Conservation (phyloP, 2,797 vertebrate species). For the Gallirallus australis region DNA sequence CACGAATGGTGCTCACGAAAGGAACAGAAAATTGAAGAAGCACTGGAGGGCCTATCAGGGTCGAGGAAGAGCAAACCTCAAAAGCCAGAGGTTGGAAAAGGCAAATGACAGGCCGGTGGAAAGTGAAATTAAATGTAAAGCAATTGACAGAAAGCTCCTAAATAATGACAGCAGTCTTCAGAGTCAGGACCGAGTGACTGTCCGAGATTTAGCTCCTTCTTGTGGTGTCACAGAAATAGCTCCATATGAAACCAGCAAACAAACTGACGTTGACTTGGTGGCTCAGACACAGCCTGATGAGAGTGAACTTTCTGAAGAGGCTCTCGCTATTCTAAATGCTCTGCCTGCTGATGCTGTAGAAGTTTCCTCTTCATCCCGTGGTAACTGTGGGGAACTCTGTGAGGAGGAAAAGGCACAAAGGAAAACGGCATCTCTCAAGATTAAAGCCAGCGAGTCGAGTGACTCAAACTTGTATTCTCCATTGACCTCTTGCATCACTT, state of each 20-base stretch:
- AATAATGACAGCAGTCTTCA: slow-evolving; percentile 15
- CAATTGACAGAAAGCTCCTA: not conserved
- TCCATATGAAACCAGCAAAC: slow-evolving; percentile 20
- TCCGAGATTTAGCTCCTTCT: slow-evolving; percentile 14
- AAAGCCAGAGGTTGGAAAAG: slow-evolving; percentile 48
- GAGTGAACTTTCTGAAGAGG: slow-evolving; percentile 51
- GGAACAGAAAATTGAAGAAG: slow-evolving; percentile 95
- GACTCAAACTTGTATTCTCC: slow-evolving; percentile 85
- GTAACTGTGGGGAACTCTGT: slow-evolving; percentile 70
- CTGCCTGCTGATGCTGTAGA: slow-evolving; percentile 83
- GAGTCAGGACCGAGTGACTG: slow-evolving; percentile 36
- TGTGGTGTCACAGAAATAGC: slow-evolving; percentile 15
- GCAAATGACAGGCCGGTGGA: slow-evolving; percentile 41
- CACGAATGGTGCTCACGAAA: slow-evolving; percentile 92
- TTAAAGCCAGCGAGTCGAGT: slow-evolving; percentile 75
- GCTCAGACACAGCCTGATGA: slow-evolving; percentile 35
- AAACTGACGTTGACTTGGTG: slow-evolving; percentile 23
- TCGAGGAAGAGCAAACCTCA: slow-evolving; percentile 52
- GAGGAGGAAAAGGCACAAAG: slow-evolving; percentile 84
- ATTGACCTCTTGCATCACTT: slow-evolving; percentile 90
- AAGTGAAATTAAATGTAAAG: slow-evolving; percentile 53
- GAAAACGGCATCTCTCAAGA: slow-evolving; percentile 86
- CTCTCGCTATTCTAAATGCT: slow-evolving; percentile 77
- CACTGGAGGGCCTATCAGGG: slow-evolving; percentile 89
- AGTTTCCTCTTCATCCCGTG: slow-evolving; percentile 55